Evolutionary conservation across 2,113 vertebrate genomes (phyloP).

Genomic region (Garra rufa): DNA sequence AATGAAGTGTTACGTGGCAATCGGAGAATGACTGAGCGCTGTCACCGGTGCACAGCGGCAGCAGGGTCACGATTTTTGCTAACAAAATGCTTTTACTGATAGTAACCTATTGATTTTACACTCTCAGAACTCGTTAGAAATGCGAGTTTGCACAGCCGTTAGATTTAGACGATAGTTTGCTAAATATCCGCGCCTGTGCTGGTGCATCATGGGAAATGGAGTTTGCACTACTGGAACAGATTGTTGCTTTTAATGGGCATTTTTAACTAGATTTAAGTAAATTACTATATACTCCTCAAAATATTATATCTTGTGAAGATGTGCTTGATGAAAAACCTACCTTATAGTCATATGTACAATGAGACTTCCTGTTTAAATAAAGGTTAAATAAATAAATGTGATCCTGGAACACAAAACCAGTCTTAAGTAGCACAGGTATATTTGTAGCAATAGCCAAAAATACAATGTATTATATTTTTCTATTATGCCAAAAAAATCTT

Average conservation of each 20-base stretch:
- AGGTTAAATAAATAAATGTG: no score
- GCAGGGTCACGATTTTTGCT: not conserved
- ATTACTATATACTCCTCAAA: not conserved
- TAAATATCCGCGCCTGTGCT: conserved; percentile 44
- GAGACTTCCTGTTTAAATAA: no score
- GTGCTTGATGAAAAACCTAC: not conserved
- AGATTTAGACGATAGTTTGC: conserved; percentile 16
- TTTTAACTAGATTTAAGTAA: not conserved
- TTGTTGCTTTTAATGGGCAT: not conserved
- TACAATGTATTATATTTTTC: no score
- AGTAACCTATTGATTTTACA: not conserved
- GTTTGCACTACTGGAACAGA: conserved; percentile 28
- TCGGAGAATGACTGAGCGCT: conserved; percentile 66
- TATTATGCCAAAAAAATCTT: no score
- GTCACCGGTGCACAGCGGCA: conserved; percentile 58
- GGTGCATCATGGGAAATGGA: conserved; percentile 64
- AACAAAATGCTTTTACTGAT: not conserved
- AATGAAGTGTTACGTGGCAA: conserved; percentile 83
- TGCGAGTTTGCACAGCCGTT: not conserved
- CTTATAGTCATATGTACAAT: no score
- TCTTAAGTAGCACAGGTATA: no score
- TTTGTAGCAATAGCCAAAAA: no score
- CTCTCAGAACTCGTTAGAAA: not conserved
- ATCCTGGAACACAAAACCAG: no score
- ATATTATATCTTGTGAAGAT: not conserved